Percentiles rank a stretch among this genome's conserved stretches.
phyloP scores from a whole-genome alignment of 2,888 invertebrate species.

The Arge pagana region DNA sequence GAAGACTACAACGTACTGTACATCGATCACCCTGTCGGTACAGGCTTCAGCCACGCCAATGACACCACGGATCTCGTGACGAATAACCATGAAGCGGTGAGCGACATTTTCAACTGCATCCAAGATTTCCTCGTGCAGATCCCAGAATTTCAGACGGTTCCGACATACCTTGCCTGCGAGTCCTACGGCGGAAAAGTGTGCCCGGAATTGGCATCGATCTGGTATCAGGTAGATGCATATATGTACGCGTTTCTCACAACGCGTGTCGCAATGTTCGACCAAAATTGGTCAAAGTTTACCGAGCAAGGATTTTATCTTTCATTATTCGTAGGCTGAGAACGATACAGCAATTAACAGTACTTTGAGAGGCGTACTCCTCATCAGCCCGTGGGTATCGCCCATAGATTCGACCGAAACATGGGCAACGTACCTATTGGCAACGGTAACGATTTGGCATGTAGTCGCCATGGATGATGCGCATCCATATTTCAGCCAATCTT shows the following conservation, averaged over 20 bases:
- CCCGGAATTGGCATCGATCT: constrained; percentile 72
- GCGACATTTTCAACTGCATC: constrained; percentile 76
- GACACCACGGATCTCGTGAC: constrained; percentile 59
- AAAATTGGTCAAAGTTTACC: no score
- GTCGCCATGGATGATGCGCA: no score
- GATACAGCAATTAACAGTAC: constrained; percentile 68
- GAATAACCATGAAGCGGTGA: constrained; percentile 69
- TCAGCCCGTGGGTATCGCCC: constrained; percentile 90
- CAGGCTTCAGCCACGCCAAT: constrained; percentile 83
- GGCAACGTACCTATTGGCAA: constrained; percentile 77
- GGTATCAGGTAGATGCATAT: constrained; percentile 67
- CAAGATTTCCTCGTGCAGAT: constrained; percentile 69
- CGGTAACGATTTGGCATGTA: no score
- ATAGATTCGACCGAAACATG: constrained; percentile 82
- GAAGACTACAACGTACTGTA: constrained; percentile 81
- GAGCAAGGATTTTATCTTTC: no score
- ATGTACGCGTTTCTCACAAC: no score
- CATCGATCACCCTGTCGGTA: constrained; percentile 89
- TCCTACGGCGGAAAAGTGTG: constrained; percentile 95
- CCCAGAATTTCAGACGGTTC: constrained; percentile 72
- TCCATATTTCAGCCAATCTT: no score
- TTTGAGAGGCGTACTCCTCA: constrained; percentile 78
- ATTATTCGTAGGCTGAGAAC: constrained; percentile 66
- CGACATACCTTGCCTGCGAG: constrained; percentile 85
- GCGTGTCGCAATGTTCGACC: no score